These are phyloP conservation scores for Microctenopoma steveboyesi DNA, from an alignment of 2,797 vertebrate genomes.

Conservation along the genomic window DNA sequence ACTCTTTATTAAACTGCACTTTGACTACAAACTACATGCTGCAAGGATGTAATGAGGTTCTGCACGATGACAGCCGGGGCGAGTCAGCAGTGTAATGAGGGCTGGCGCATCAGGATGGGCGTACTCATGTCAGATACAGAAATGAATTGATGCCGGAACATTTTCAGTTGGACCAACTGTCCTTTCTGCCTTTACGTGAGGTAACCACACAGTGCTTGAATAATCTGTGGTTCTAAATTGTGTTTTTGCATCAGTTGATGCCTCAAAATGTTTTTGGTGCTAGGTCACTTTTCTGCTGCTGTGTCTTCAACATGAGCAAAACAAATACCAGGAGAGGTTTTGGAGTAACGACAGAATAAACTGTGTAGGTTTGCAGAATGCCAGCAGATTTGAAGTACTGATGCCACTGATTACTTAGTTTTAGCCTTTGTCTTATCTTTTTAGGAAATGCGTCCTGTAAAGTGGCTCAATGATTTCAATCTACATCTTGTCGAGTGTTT, in stretches of 20 bases:
- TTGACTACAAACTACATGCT: conserved; percentile 33
- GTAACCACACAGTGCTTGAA: not conserved
- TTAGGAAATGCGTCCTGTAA: conserved; percentile 43
- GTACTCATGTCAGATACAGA: not conserved
- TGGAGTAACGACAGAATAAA: no score
- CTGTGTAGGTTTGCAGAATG: no score
- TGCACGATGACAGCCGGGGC: conserved; percentile 37
- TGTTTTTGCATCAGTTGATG: no score
- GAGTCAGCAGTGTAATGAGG: conserved; percentile 36
- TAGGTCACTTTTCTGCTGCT: no score
- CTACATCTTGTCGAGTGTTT: conserved; percentile 48
- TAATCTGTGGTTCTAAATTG: not conserved
- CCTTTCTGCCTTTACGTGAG: not conserved
- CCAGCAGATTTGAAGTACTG: no score
- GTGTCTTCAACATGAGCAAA: no score
- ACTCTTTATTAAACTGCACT: conserved; percentile 32
- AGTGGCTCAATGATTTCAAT: conserved; percentile 43
- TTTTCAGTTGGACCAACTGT: not conserved
- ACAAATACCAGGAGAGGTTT: no score
- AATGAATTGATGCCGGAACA: conserved; percentile 21
- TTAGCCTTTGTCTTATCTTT: conserved; percentile 21
- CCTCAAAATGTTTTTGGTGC: no score
- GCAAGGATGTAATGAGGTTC: conserved; percentile 53
- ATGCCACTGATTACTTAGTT: conserved; percentile 9
- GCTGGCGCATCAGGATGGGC: conserved; percentile 32